Base-by-base conservation (phyloP, 2,888 invertebrate species). In the Drosophila rubida region DNA sequence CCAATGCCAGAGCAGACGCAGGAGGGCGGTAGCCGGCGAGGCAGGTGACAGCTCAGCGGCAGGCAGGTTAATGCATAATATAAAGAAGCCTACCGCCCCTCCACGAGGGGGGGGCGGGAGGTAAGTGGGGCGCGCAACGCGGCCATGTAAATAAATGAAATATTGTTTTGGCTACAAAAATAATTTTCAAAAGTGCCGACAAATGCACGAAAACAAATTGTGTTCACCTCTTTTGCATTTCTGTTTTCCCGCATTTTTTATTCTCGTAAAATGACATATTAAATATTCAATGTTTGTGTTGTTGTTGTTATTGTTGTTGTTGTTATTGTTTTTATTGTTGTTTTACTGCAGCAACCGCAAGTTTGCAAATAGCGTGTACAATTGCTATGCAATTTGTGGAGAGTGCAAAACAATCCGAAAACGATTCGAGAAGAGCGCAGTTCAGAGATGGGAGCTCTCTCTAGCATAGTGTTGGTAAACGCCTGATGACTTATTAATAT, bases 341-440 rank as follows among this genome's bases (percentile, higher is more conserved):
- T 49, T 49, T 54, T 64, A 49, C 39, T 39, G 39, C 23, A 45
- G 39, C 35, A 32, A 41, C 58, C 62, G 30, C 63, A 67, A 68
- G 51, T 51, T 57, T 65, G 66, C 49, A 53, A 69, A 85, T 75
- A 75, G 51, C 80, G 75, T 65, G 44, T 46, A 35, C 45, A 69
- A 62, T 69, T 66, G 42, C 22, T 45, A 53, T 58, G 51, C 42
- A 50, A 32, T 59, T 66, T 54, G 19, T 42, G 39, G 30, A 44
- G 41, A 53, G 19, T 32, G 35, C 8, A n/a, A 32, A 48, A 42
- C 22, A 41, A 37, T 55, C 9, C 11, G n/a, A 19, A 14, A n/a
- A 27, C 16, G 22, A 13, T 46, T 46, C 14, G 2, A n/a, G 9
- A 25, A 25, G 6, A 5, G 11, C 16, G 2, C 0, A 44, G n/a